Evolutionary conservation across 2,888 invertebrate species (phyloP), one percentile per base, ranked within the genome.

Genomic region (Acrobasis suavella): DNA sequence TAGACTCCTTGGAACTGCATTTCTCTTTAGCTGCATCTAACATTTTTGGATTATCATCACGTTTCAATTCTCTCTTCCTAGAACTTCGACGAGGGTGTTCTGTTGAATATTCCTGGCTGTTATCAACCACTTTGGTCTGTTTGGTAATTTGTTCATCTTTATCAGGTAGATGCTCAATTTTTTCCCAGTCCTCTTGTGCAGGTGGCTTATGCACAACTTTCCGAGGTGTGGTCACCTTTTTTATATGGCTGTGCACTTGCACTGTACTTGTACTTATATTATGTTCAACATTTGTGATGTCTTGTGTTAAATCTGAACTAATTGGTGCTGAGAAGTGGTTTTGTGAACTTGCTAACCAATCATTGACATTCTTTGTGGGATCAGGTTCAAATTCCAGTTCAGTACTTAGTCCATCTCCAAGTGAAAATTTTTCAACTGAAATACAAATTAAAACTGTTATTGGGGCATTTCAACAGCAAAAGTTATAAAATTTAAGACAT

Each of bases 161-260:
- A 60, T 86, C 85, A 55, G 84, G 80, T 64, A 90, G 69, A 62
- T 68, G 68, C 76, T 91, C 91, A 70, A 92, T 91, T 76, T 87
- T 88, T 66, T 91, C 90, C 90, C 88, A 91, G 72, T 90, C 89
- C 72, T 85, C 83, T 78, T 91, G 89, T 62, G 80, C 72, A 66
- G 74, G 73, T 64, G 77, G 74, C 5, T 77, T 69, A 76, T 76
- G 73, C 58, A 81, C 66, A 56, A 81, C 70, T 72, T 82, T 82
- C 55, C 69, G 64, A 50, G 81, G 76, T 64, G 68, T 79, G 51
- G 50, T 65, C 63, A 65, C 66, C 65, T 80, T 85, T 65, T 77
- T 79, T 38, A 72, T 77, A 52, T 70, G 62, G 17, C 76, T 65
- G 64, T 90, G 89, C 50, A 89, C 73, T 70, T 87, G 82, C 62